Conservation (phyloP, 2,888 invertebrate genomes). For the Apamea sordens region DNA sequence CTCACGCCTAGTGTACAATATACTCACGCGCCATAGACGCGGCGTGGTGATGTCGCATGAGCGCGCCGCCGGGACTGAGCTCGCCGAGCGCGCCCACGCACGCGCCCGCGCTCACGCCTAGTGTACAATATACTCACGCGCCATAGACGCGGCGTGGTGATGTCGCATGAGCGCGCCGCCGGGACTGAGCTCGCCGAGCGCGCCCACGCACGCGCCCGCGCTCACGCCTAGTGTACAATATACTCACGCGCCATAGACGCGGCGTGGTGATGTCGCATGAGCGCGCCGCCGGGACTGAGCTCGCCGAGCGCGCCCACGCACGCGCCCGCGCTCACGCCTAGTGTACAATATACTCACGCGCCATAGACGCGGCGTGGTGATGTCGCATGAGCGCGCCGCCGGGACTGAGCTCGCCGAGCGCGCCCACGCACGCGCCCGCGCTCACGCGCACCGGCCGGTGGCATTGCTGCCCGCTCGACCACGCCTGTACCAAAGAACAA, state of each 20-base stretch:
- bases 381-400: constrained; percentile 97
- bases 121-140: constrained; percentile 71
- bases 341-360: constrained; percentile 50
- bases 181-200: neutral
- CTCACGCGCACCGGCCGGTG: constrained; percentile 92
- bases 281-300: constrained; percentile 96
- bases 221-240: constrained; percentile 83
- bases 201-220: neutral
- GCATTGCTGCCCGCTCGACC: constrained; percentile 91
- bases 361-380: constrained; percentile 93
- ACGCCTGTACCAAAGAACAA: constrained; percentile 79
- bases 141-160: constrained; percentile 94
- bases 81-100: neutral
- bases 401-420: constrained; percentile 96
- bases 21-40: constrained; percentile 91
- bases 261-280: constrained; percentile 97
- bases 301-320: constrained; percentile 83
- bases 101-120: constrained; percentile 76
- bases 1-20: neutral
- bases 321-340: constrained; percentile 83
- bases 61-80: constrained; percentile 73
- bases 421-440: constrained; percentile 95
- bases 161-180: constrained; percentile 94
- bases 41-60: constrained; percentile 97
- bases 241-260: constrained; percentile 86